These are phyloP conservation scores for Apodemus agrarius DNA, from an alignment of 2,797 vertebrate genomes.

Conservation along the genomic window DNA sequence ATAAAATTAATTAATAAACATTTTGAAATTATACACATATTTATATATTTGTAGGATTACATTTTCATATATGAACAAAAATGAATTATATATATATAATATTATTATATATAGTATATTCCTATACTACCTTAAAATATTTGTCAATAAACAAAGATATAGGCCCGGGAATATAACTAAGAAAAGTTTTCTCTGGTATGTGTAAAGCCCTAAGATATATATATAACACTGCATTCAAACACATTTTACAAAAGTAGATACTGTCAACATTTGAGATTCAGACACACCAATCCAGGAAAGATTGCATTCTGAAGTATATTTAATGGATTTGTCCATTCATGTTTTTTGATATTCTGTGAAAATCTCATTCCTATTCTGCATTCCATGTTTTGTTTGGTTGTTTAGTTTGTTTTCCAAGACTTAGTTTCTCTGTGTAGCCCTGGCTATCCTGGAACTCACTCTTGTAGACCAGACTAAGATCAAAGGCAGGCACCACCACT, in stretches of 20 bases:
- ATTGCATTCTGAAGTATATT: not conserved
- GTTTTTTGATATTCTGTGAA: not conserved
- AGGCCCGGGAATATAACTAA: fast-evolving
- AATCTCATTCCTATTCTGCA: not conserved
- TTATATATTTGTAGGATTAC: not conserved
- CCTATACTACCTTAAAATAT: not conserved
- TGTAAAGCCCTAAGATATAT: not conserved
- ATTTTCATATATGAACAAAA: not conserved
- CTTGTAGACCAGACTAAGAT: not conserved
- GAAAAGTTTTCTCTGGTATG: too few species aligned
- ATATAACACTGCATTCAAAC: not conserved
- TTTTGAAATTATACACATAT: not conserved
- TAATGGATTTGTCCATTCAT: not conserved
- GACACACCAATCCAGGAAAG: not conserved
- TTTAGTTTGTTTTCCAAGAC: not conserved
- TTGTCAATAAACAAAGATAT: not conserved
- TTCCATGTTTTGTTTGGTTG: not conserved
- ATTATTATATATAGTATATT: not conserved
- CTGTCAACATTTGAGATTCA: not conserved
- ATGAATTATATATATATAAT: not conserved
- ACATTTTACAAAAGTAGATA: not conserved
- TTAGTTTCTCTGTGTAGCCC: not conserved
- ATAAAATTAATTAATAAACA: not conserved
- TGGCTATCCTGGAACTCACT: not conserved
- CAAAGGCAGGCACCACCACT: not conserved